Percentiles rank a stretch among this genome's conserved stretches.
Conservation (phyloP, 1,140 invertebrate genomes). For the Oscheius sp. region DNA sequence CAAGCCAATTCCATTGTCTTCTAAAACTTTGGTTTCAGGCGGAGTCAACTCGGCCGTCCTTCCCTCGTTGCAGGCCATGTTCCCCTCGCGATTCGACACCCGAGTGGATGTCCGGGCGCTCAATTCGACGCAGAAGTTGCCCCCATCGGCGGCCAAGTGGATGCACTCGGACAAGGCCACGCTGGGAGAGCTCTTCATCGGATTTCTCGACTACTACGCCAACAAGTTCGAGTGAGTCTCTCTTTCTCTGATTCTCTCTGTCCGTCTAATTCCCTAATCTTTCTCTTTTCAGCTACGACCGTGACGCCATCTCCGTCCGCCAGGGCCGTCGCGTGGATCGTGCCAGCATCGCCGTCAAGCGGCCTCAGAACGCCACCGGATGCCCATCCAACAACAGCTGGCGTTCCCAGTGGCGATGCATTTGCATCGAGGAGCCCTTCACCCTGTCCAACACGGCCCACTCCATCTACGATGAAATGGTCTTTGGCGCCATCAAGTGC, state of each 20-base stretch:
- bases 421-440: constrained; percentile 92
- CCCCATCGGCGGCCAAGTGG: constrained; percentile 66
- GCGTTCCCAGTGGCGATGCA: constrained; percentile 81
- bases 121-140: constrained; percentile 61
- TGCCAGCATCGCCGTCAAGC: neutral
- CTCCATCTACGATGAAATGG: constrained; percentile 81
- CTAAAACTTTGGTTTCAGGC: constrained; percentile 39
- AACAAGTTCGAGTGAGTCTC: constrained; percentile 65
- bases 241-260: neutral
- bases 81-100: constrained; percentile 62
- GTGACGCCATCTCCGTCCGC: constrained; percentile 80
- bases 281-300: constrained; percentile 68
- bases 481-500: constrained; percentile 76
- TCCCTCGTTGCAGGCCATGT: constrained; percentile 77
- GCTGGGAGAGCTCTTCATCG: constrained; percentile 80
- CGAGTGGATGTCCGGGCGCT: constrained; percentile 69
- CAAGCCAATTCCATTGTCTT: neutral
- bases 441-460: constrained; percentile 90
- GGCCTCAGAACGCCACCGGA: neutral
- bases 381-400: neutral
- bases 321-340: constrained; percentile 73
- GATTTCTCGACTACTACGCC: constrained; percentile 84
- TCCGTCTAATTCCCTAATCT: neutral
- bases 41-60: constrained; percentile 78
- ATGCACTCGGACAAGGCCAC: constrained; percentile 71